Evolutionary conservation across 2,113 vertebrate genomes (phyloP).

Genomic region (Pan troglodytes): NHGRI_mPanTro3-v2.1_pri NC_072412.2:56017001-56017500

Average conservation of each 20-base stretch:
- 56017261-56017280: conserved; percentile 10
- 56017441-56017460: conserved; percentile 76
- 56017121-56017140: background rate
- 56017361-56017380: conserved; percentile 23
- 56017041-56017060: background rate
- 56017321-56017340: background rate
- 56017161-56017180: background rate
- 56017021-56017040: background rate
- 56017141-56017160: background rate
- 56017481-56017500: conserved; percentile 72
- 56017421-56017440: conserved; percentile 67
- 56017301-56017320: background rate
- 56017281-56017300: background rate
- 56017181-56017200: conserved; percentile 20
- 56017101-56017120: conserved; percentile 12
- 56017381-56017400: conserved; percentile 36
- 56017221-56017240: conserved; percentile 44
- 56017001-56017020: background rate
- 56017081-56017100: background rate
- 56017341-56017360: background rate
- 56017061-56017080: background rate
- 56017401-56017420: conserved; percentile 66
- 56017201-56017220: background rate
- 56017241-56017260: conserved; percentile 22
- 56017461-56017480: conserved; percentile 69